Evolutionary conservation across 1,140 invertebrate species (phyloP), one percentile per base, ranked within the genome.

Genomic region (Macrobrachium rosenbergii): DNA sequence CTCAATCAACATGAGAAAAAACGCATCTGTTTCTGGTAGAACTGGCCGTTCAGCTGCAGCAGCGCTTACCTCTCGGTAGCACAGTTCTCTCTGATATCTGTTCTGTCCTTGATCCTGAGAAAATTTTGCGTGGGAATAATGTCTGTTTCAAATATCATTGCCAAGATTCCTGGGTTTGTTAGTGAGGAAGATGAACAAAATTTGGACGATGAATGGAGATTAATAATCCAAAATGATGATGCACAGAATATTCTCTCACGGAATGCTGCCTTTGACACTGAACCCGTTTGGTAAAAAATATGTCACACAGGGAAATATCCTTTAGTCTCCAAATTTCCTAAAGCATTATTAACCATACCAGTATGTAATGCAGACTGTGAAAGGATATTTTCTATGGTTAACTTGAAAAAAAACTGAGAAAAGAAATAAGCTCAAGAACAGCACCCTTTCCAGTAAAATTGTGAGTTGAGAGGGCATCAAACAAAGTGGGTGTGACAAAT

Each of bases 381-480:
- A 60, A 82, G 79, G 64, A 82, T 82, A 82, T 82, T 82, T 82
- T 82, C 79, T n/a, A 64, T 82, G 79, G 79, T 82, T 67, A 64
- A 23, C 28, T 82, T 82, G 79, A 82, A n/a, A n/a, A n/a, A n/a
- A n/a, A n/a, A n/a, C n/a, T n/a, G n/a, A n/a, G n/a, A 78, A 78
- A 2, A 43, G 43, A 8, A 78, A 78, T 45, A 78, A 43, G 52
- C 62, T 82, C n/a, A 82, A 82, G 16, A 82, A 67, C 79, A 82
- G 60, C 62, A 52, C 5, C 64, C 60, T 82, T 59, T 23, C 28
- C 43, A 67, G 64, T 82, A 0, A 82, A 82, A 67, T 82, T 14
- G 23, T 28, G 64, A 82, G 59, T 82, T 60, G 79, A 82, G 60
- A 82, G 79, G 79, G 62, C 60, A 67, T 82, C 79, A 82, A n/a